Base-by-base conservation (phyloP, 2,113 vertebrate genomes). In the Scalopus aquaticus region DNA sequence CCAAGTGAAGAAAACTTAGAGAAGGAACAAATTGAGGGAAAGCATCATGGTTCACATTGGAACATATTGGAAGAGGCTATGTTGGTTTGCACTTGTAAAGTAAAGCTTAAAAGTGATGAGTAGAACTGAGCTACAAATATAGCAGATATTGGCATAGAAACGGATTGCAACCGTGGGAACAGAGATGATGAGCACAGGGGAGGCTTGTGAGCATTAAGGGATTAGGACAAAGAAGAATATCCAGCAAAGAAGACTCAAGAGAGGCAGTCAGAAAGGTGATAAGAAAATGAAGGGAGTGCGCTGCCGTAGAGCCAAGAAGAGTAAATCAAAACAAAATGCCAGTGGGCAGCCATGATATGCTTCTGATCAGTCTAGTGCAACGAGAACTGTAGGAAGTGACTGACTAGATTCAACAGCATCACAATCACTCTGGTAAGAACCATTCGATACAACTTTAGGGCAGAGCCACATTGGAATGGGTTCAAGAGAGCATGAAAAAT, bases 401-500 rank as follows among this genome's bases (percentile, higher is more conserved):
- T 35, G 42, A 56, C 5, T 79, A 56, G 64, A 42, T 44, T 79
- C 46, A 35, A 12, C 11, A 44, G 62, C 30, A 37, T 12, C 37
- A 58, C 46, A 24, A 16, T 81, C 56, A 92, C 15, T 62, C 51
- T 24, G 44, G 30, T 13, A 32, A 73, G 35, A 81, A 13, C 20
- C 37, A 64, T 35, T 5, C 49, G 80, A 4, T 77, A 37, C 28
- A 82, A 69, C 28, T 70, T 51, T 15, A 81, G 42, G 37, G 42
- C 39, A 93, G 49, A 84, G 35, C 12, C 37, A 73, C 9, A 58
- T 19, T 92, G 51, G 24, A 62, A 42, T 49, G 69, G 49, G 6
- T 65, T 76, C 46, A 69, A 92, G 26, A 88, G 1, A 73, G 15
- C 67, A 88, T 82, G 39, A 54, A 79, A 94, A 95, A 65, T 44